Base-by-base conservation (phyloP, 1,140 invertebrate genomes). In the Hyposmocoma kahamanoa region DNA sequence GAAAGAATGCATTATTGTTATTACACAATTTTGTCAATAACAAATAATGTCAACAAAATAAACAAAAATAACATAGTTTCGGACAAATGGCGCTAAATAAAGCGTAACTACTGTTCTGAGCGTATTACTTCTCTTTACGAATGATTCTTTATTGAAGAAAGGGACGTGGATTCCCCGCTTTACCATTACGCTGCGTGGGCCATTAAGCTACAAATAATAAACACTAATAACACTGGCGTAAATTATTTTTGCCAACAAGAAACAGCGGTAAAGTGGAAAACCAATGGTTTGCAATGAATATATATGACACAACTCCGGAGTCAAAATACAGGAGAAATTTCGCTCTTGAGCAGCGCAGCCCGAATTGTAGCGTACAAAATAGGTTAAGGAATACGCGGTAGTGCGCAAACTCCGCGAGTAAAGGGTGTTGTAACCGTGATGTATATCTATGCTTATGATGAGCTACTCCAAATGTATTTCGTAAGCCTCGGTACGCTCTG, bases 331-430 rank as follows among this genome's bases (percentile, higher is more conserved):
- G 45, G 36, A 50, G 32, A 34, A 24, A 44, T 48, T 50, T n/a
- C n/a, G n/a, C n/a, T n/a, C n/a, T n/a, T n/a, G n/a, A n/a, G n/a
- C n/a, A n/a, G n/a, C n/a, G n/a, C n/a, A n/a, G n/a, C 46, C 52
- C 44, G 44, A 65, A 59, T 63, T 53, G 50, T 55, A 42, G 54
- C 49, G 28, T 49, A 32, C 47, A 39, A 61, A 68, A 59, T 57
- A 61, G 52, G 58, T 67, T 64, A 59, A 47, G 52, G 42, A 57
- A 53, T 20, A 39, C 24, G 20, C 38, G 39, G 19, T 18, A 64
- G 42, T 65, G 56, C 59, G 65, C 65, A 68, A 58, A 59, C 65
- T 61, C 64, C 32, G 50, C 19, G 15, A 42, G 43, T 44, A 59
- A 55, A 55, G 38, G 56, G 45, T 47, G 47, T 60, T 43, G 45